Evolutionary conservation across 2,888 invertebrate genomes (phyloP).

Genomic region (Allacma fusca): DNA sequence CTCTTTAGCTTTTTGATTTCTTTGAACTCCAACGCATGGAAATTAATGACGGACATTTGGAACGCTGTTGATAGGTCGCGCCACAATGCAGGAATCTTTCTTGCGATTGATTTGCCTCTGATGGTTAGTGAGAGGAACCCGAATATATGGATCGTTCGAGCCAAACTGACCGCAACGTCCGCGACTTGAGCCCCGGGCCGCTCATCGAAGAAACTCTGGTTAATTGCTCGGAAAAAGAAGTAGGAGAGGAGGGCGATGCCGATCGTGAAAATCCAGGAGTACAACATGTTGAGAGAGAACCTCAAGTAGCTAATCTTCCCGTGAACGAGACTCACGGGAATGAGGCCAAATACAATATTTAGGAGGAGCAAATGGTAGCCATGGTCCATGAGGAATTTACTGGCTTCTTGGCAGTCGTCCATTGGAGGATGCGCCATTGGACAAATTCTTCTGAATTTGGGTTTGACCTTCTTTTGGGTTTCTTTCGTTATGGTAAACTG

Average conservation of each 20-base stretch:
- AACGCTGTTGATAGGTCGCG: constrained; percentile 47
- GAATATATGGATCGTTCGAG: constrained; percentile 45
- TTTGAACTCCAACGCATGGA: constrained; percentile 45
- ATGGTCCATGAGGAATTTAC: constrained; percentile 49
- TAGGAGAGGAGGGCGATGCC: constrained; percentile 46
- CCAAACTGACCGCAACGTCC: constrained; percentile 39
- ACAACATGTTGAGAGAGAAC: constrained; percentile 52
- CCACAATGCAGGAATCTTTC: constrained; percentile 51
- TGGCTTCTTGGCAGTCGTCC: constrained; percentile 18
- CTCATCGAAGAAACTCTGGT: background rate
- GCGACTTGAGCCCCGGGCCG: background rate
- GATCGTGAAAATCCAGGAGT: constrained; percentile 46
- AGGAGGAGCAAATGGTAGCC: constrained; percentile 53
- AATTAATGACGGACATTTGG: constrained; percentile 50
- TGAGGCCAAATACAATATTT: constrained; percentile 54
- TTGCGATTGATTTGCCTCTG: constrained; percentile 51
- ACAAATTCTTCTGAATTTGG: too few relatives aligned
- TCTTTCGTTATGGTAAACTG: too few relatives aligned
- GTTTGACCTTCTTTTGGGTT: too few relatives aligned
- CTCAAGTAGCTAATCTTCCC: constrained; percentile 46
- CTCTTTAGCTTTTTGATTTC: background rate
- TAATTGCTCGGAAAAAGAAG: constrained; percentile 47
- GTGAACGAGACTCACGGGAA: constrained; percentile 52
- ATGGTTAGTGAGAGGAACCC: constrained; percentile 51
- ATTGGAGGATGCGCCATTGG: too few relatives aligned